Evolutionary conservation across 1,140 invertebrate species (phyloP).

Genomic region (Archivesica marissinica): DNA sequence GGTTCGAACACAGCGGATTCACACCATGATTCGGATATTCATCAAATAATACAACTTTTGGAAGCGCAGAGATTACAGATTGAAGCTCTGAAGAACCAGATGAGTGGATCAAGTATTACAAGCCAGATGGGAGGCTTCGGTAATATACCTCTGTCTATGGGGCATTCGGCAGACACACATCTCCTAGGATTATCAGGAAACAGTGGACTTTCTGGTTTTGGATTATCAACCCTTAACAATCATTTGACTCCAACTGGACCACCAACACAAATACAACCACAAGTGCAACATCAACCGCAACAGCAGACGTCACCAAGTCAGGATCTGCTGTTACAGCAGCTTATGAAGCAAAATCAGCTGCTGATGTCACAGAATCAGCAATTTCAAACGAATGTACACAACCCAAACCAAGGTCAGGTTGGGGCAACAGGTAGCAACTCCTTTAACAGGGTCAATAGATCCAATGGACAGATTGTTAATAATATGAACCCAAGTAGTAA

Average conservation of each 20-base stretch:
- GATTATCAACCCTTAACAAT: not conserved
- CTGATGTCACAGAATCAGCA: constrained; percentile 58
- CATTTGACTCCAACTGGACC: not conserved
- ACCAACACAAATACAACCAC: not conserved
- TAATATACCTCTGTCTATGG: constrained; percentile 13
- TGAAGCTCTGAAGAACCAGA: constrained; percentile 18
- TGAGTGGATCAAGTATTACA: not conserved
- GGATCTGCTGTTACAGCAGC: constrained; percentile 18
- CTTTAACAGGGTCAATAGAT: constrained; percentile 10
- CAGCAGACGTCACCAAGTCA: not conserved
- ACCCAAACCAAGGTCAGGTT: not conserved
- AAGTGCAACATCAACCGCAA: not conserved
- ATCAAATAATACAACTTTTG: constrained; percentile 12
- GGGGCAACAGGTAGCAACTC: not conserved
- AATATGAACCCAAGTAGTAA: not conserved
- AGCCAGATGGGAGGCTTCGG: constrained; percentile 37
- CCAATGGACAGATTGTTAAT: not conserved
- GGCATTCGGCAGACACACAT: not conserved
- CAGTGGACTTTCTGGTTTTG: not conserved
- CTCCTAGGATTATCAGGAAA: not conserved
- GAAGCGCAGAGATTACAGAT: constrained; percentile 20
- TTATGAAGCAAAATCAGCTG: constrained; percentile 53
- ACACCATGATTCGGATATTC: not conserved
- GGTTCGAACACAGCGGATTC: no score
- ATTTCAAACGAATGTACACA: constrained; percentile 10